Evolutionary conservation across 2,113 vertebrate species (phyloP).

Genomic region (Cheirogaleus medius): DNA sequence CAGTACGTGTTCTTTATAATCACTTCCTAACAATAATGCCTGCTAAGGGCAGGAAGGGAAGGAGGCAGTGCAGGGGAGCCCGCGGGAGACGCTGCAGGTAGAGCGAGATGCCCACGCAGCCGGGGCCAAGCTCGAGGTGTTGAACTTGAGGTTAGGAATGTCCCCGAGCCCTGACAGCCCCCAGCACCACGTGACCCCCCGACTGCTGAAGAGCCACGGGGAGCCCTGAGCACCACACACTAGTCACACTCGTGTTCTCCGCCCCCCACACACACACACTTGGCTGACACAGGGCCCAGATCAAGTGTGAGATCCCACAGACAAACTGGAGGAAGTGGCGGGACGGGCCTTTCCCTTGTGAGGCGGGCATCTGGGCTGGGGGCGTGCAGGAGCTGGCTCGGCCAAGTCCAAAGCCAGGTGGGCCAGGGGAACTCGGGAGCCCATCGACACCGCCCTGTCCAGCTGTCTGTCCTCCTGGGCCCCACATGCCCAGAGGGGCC

Average conservation of each 20-base stretch:
- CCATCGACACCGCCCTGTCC: not conserved
- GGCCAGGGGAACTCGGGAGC: not conserved
- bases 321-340: conserved; percentile 22
- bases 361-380: not conserved
- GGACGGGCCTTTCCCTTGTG: not conserved
- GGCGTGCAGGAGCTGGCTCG: not conserved
- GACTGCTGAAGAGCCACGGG: not conserved
- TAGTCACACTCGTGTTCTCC: not conserved
- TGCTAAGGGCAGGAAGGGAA: not conserved
- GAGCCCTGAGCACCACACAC: not conserved
- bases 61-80: not conserved
- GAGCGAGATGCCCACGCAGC: not conserved
- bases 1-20: not conserved
- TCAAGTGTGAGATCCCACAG: not conserved
- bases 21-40: not conserved
- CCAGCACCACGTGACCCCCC: not conserved
- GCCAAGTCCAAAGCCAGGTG: not conserved
- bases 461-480: not conserved
- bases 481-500: not conserved
- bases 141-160: not conserved
- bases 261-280: not conserved
- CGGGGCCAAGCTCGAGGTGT: not conserved
- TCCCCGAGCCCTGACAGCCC: not conserved
- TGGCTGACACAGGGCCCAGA: not conserved
- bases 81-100: rapidly evolving